Percentiles rank a stretch among this genome's conserved stretches.
These are phyloP conservation scores for Antheraea mylitta DNA, from an alignment of 1,140 invertebrate genomes.

Conservation along the genomic window DNA sequence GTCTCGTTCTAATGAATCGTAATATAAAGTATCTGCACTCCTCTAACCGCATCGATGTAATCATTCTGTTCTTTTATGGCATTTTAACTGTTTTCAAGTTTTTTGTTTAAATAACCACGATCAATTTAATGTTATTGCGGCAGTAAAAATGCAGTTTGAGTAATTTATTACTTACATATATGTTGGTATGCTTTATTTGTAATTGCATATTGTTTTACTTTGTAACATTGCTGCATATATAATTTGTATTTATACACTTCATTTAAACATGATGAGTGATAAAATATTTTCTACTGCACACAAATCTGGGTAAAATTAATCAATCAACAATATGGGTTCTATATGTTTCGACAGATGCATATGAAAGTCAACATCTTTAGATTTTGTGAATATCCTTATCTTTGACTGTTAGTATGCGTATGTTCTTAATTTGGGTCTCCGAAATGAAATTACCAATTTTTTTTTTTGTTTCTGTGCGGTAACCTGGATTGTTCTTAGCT, in stretches of 20 bases:
- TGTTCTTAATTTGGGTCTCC: no score
- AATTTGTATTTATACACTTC: neutral
- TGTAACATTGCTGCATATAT: neutral
- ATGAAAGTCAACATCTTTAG: neutral
- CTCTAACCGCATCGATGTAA: constrained; percentile 59
- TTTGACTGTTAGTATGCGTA: no score
- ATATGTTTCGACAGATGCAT: no score
- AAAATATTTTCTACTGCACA: no score
- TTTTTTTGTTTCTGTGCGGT: no score
- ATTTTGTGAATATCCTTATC: neutral
- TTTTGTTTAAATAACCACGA: constrained; percentile 65
- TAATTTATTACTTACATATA: constrained; percentile 61
- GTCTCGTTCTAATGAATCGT: constrained; percentile 46
- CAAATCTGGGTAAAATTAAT: no score
- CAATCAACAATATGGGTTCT: no score
- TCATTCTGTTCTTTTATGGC: constrained; percentile 65
- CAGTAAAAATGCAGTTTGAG: constrained; percentile 60
- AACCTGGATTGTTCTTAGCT: no score
- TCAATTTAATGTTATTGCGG: constrained; percentile 57
- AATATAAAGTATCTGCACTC: constrained; percentile 26
- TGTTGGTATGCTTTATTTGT: constrained; percentile 43
- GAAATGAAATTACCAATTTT: no score
- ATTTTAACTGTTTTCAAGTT: constrained; percentile 66
- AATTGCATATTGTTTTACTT: constrained; percentile 23
- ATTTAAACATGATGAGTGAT: neutral